These are phyloP conservation scores for Gastrophryne carolinensis DNA, from an alignment of 2,797 vertebrate genomes.

Conservation along the genomic window DNA sequence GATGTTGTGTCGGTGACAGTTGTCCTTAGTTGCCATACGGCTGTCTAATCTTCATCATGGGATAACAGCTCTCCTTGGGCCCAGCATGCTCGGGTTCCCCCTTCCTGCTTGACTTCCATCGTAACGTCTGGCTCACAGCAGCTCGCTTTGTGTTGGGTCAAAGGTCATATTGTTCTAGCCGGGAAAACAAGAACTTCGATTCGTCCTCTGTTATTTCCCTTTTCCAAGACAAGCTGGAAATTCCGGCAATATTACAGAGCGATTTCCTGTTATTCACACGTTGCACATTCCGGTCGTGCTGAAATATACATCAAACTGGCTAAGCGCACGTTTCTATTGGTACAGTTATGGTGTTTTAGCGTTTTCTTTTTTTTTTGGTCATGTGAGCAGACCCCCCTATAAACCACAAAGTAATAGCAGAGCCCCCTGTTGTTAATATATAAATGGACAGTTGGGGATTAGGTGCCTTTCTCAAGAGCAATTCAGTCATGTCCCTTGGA, in stretches of 20 bases:
- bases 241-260: slow-evolving; percentile 66
- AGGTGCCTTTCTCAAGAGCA: no score
- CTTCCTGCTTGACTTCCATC: slow-evolving; percentile 72
- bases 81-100: slow-evolving; percentile 68
- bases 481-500: no score
- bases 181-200: slow-evolving; percentile 68
- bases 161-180: slow-evolving; percentile 72
- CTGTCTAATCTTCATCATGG: neutral
- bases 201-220: slow-evolving; percentile 75
- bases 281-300: no score
- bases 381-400: no score
- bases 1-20: no score
- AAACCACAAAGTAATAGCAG: no score
- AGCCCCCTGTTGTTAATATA: no score
- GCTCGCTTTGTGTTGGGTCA: slow-evolving; percentile 69
- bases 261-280: slow-evolving; percentile 73
- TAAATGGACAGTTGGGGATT: no score
- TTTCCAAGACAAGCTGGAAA: slow-evolving; percentile 66
- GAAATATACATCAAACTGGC: no score
- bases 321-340: no score
- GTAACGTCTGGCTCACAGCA: slow-evolving; percentile 72
- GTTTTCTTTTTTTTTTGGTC: no score
- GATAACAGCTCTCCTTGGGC: slow-evolving; percentile 58
- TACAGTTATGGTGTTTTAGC: no score
- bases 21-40: neutral